Conservation (phyloP, 92 coral and sea anemone species). For the Epizoanthus ramosus region DNA sequence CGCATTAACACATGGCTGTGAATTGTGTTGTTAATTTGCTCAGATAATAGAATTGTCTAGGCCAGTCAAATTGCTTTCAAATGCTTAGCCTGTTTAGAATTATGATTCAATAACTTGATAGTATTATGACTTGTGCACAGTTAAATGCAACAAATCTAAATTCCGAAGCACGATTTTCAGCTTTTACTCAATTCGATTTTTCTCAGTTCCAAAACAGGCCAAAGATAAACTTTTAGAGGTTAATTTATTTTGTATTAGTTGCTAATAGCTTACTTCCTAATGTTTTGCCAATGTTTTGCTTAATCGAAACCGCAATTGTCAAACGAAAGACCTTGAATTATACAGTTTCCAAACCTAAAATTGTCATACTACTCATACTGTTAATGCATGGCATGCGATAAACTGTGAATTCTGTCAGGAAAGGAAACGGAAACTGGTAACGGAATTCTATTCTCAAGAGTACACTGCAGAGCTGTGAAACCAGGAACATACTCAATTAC, state of each 20-base stretch:
- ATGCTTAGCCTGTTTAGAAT: not conserved
- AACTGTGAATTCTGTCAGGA: conserved; percentile 25
- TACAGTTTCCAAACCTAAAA: not conserved
- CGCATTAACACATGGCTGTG: conserved; percentile 74
- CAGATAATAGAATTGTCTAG: not conserved
- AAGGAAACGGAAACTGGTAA: not conserved
- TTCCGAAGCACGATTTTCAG: too few species aligned
- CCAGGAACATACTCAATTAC: not conserved
- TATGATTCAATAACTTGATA: not conserved
- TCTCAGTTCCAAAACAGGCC: too few species aligned
- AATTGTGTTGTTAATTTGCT: conserved; percentile 56
- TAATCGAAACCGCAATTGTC: conserved; percentile 18
- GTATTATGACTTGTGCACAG: too few species aligned
- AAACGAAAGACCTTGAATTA: conserved; percentile 26
- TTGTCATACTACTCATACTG: not conserved
- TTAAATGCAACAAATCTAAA: too few species aligned
- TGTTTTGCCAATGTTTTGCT: conserved; percentile 29
- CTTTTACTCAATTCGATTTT: too few species aligned
- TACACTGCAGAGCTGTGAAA: not conserved
- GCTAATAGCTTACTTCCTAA: not conserved
- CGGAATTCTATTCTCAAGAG: not conserved
- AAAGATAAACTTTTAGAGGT: not conserved
- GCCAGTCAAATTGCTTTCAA: conserved; percentile 1
- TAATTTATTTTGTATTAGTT: not conserved
- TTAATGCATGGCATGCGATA: conserved; percentile 7